Base-by-base conservation (phyloP, 2,888 invertebrate species). In the Sphaerophoria taeniata region DNA sequence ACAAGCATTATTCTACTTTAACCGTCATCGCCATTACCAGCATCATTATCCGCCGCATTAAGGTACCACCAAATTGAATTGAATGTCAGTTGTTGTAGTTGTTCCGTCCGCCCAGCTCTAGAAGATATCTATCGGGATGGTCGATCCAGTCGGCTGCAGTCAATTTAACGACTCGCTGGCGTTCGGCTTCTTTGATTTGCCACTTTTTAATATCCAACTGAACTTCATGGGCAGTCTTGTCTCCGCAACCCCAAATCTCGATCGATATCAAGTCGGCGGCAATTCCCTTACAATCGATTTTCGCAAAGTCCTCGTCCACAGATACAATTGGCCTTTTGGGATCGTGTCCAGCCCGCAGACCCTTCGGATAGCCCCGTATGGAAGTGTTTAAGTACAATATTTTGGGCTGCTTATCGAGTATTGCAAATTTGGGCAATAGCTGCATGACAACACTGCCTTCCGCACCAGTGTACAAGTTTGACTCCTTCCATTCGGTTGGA, bases 81-180 rank as follows among this genome's bases (percentile, higher is more conserved):
- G 36, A 65, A 31, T 67, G 53, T 81, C 47, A 94, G 91, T 94
- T 95, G 92, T 96, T 95, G 92, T 97, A 97, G 89, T 96, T 95
- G 73, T 95, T 95, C 34, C 97, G 93, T 12, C 98, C 98, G 2
- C 97, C 98, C 90, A 98, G 93, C 91, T 98, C 97, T 84, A 98
- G 93, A 65, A 98, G 93, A 91, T 98, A 97, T 76, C 98, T 94
- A 93, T 99, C 98, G 0, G 98, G 98, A 93, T 98, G 98, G 90
- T 98, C 98, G 90, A 97, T 94, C 98, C 98, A 99, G 90, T 98
- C 98, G 24, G 96, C 95, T 0, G 97, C 95, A 14, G 96, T 96
- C 80, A 98, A 92, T 91, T 98, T 98, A 7, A 98, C 97, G 89
- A 95, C 94, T 71, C 96, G 93, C 89, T 97, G 96, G 82, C 96